Evolutionary conservation across 2,113 vertebrate species (phyloP).

Genomic region (Smithornis capensis): DNA sequence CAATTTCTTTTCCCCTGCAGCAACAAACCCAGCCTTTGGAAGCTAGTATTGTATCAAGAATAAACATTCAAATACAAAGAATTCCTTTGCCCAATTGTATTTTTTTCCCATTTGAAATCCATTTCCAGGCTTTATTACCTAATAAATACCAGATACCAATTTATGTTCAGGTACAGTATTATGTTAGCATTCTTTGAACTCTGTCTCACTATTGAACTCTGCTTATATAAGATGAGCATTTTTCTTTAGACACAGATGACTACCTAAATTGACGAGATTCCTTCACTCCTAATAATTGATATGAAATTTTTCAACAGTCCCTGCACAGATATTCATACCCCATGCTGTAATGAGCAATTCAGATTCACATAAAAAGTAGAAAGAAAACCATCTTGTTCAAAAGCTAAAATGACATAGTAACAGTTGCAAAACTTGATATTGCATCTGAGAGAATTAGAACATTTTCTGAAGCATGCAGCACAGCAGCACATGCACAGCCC

Average conservation of each 20-base stretch:
- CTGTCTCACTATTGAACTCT: background rate
- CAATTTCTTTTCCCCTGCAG: background rate
- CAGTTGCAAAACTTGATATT: background rate
- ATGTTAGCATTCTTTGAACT: background rate
- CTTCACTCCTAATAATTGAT: background rate
- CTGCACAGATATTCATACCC: background rate
- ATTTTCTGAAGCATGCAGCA: background rate
- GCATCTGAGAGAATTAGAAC: background rate
- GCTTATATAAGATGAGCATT: background rate
- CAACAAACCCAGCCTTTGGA: background rate
- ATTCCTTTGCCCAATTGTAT: background rate
- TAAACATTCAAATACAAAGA: background rate
- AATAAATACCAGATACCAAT: background rate
- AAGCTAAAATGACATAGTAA: background rate
- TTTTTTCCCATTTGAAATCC: background rate
- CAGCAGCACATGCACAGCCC: background rate
- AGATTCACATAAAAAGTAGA: background rate
- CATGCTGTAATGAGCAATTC: background rate
- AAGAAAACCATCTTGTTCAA: background rate
- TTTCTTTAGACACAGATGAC: constrained; percentile 12
- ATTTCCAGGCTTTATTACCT: background rate
- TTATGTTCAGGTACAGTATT: background rate
- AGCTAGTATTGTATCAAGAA: background rate
- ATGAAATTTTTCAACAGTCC: background rate
- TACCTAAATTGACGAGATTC: background rate